A percentile compares a stretch with the other conserved stretches of the same genome.
Evolutionary conservation across 2,113 vertebrate genomes (phyloP).

Genomic region (Tricholaema leucomelas): DNA sequence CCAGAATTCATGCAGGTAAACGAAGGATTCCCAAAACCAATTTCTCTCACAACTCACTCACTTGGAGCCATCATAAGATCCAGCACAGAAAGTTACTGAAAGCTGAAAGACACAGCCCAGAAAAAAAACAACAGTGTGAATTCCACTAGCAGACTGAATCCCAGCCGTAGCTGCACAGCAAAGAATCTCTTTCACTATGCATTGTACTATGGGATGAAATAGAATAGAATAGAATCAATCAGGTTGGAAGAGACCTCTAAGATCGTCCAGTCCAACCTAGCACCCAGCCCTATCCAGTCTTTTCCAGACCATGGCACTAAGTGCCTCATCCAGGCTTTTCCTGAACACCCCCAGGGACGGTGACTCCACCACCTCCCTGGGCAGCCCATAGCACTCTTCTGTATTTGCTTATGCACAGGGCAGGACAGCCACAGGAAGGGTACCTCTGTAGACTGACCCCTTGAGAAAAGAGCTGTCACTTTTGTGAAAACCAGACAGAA

Average conservation of each 20-base stretch:
- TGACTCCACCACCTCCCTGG: no score
- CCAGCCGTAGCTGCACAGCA: not conserved
- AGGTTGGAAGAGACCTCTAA: no score
- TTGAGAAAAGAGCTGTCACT: not conserved
- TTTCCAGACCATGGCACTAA: no score
- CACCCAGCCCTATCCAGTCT: no score
- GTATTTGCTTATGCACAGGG: not conserved
- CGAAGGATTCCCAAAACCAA: not conserved
- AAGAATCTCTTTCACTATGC: not conserved
- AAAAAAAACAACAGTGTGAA: not conserved
- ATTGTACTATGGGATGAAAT: not conserved
- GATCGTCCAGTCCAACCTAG: no score
- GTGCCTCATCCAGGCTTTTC: no score
- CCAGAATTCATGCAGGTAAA: not conserved
- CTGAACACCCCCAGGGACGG: no score
- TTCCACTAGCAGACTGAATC: not conserved
- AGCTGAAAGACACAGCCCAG: not conserved
- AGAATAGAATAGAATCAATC: no score
- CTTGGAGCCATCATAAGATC: not conserved
- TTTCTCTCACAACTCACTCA: not conserved
- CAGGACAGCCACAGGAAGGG: not conserved
- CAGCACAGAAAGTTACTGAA: not conserved
- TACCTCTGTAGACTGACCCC: not conserved
- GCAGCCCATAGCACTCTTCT: no score
- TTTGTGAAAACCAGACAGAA: not conserved